phyloP scores from a whole-genome alignment of 2,888 invertebrate species.

The Rotaria socialis region DNA sequence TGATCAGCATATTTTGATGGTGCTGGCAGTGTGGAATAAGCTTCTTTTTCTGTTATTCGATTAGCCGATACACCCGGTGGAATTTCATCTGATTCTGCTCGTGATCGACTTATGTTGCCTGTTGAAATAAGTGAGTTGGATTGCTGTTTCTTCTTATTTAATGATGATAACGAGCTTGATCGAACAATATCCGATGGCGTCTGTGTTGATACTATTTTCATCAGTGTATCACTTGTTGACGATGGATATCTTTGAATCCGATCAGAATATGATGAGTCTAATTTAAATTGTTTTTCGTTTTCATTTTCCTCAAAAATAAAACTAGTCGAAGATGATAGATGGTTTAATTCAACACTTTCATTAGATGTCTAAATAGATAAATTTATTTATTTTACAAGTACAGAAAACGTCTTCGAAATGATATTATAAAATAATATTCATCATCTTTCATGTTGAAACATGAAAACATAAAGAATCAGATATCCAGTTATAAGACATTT shows the following conservation, averaged over 20 bases:
- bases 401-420: no score
- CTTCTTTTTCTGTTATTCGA: not conserved
- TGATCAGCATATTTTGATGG: not conserved
- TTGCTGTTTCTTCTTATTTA: not conserved
- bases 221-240: not conserved
- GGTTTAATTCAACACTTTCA: not conserved
- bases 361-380: not conserved
- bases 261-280: not conserved
- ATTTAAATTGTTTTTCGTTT: slow-evolving; percentile 5
- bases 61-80: not conserved
- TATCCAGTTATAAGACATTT: no score
- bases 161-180: not conserved
- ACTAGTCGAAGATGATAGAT: not conserved
- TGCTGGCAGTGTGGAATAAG: not conserved
- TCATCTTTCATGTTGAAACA: no score
- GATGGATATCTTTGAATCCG: not conserved
- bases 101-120: not conserved
- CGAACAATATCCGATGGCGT: not conserved
- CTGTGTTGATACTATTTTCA: not conserved
- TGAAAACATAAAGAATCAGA: no score
- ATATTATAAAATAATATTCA: no score
- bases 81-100: not conserved
- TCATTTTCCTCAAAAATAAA: not conserved
- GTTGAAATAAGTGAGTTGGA: not conserved
- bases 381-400: not conserved